Base-by-base conservation (phyloP, 2,888 invertebrate species). In the Ypsolopha sequella region DNA sequence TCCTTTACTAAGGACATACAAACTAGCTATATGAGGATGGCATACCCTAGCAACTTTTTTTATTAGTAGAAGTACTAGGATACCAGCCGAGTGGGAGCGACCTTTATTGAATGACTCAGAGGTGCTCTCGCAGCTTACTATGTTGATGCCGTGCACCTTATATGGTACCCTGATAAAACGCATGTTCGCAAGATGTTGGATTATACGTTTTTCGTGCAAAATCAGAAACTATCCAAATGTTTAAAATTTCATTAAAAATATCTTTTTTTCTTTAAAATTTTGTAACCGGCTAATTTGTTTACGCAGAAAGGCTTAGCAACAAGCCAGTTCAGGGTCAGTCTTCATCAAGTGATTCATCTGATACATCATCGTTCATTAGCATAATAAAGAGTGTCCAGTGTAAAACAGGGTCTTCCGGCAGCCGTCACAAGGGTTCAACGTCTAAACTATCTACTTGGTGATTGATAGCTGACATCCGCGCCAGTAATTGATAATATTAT, bases 401-500 rank as follows among this genome's bases (percentile, higher is more conserved):
- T 14, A 6, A 14, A 43, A 68, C 67, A 63, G 63, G 67, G 60
- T 68, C 66, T 74, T 79, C 80, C 77, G 75, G 68, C 63, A 61
- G 64, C 57, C 66, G 68, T 71, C 70, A 70, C 62, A 58, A 70
- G 71, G 69, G 74, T 74, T 78, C 75, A 76, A 75, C 73, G 73
- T 76, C 36, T 73, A 73, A 63, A 76, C 81, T 80, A 81, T 58
- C 62, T 58, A 34, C 33, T 10, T 8, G 36, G 13, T 80, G 81
- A 82, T 82, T 80, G 81, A 84, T 81, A 77, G 75, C 70, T 62
- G 64, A 71, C 79, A 74, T 82, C 80, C 78, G 78, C 65, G 58
- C 61, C 58, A 60, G 58, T 60, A 57, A 60, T 70, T 68, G 65
- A 68, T 68, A 63, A 69, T 68, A 68, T 65, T 66, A 68, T 64